Conservation (phyloP, 2,888 invertebrate genomes). For the Dolomedes plantarius region DNA sequence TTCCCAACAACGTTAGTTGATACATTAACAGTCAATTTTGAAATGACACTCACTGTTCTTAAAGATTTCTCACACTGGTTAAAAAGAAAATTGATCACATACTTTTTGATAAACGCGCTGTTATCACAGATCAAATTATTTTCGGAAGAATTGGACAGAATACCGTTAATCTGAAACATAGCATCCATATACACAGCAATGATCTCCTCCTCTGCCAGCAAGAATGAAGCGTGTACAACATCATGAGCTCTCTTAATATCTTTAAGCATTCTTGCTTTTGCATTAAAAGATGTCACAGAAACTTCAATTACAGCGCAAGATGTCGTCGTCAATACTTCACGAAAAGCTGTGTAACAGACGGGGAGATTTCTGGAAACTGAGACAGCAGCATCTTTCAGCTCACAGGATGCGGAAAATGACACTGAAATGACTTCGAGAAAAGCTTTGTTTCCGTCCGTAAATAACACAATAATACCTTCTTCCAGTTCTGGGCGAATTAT, state of each 20-base stretch:
- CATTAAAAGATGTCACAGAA: slow-evolving; percentile 2
- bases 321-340: slow-evolving; percentile 17
- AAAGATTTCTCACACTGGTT: no score
- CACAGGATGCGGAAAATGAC: slow-evolving; percentile 26
- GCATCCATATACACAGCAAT: neutral
- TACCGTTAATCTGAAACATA: neutral
- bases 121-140: no score
- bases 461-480: slow-evolving; percentile 18
- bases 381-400: slow-evolving; percentile 9
- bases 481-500: slow-evolving; percentile 25
- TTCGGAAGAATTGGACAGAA: no score
- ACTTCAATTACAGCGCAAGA: slow-evolving; percentile 22
- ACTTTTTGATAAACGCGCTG: no score
- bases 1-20: no score
- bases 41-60: no score
- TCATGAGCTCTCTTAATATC: slow-evolving; percentile 22
- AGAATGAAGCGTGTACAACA: neutral
- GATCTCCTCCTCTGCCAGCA: slow-evolving; percentile 32
- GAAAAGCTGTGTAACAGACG: slow-evolving; percentile 17
- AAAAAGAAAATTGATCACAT: no score
- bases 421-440: slow-evolving; percentile 27
- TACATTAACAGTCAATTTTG: no score
- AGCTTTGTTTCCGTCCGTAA: slow-evolving; percentile 39
- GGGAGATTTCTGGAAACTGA: slow-evolving; percentile 5
- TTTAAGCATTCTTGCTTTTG: slow-evolving; percentile 17